Conservation (phyloP, 2,888 invertebrate genomes). For the Trichacis sp. region DNA sequence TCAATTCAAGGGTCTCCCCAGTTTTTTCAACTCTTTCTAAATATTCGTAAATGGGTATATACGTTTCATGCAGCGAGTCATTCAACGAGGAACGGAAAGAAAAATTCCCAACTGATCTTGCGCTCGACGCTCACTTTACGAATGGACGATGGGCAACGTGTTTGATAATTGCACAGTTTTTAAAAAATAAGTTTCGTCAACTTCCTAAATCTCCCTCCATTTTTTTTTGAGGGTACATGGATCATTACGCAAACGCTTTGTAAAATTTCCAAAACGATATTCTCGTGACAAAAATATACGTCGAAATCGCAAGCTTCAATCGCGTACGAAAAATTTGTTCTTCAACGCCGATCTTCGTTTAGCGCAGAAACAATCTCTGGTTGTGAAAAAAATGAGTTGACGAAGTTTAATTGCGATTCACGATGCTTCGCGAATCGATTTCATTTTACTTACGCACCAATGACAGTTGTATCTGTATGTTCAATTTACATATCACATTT, state of each 20-base stretch:
- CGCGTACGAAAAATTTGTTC: conserved; percentile 15
- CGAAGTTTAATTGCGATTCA: conserved; percentile 11
- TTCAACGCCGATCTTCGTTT: too few relatives aligned
- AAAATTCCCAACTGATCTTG: conserved; percentile 42
- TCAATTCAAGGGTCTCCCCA: conserved; percentile 16
- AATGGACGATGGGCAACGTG: conserved; percentile 47
- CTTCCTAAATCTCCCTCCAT: too few relatives aligned
- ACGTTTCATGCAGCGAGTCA: too few relatives aligned
- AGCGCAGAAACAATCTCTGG: too few relatives aligned
- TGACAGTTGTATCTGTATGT: conserved; percentile 23
- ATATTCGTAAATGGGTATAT: too few relatives aligned
- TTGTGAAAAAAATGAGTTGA: conserved; percentile 3
- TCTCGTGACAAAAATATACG: conserved; percentile 28
- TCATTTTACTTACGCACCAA: conserved; percentile 12
- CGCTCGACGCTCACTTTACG: conserved; percentile 31
- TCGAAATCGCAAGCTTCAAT: conserved; percentile 28
- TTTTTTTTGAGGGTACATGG: conserved; percentile 16
- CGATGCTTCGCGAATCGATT: conserved; percentile 22
- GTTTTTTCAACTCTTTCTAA: not conserved
- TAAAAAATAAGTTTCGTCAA: not conserved
- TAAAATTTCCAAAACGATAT: conserved; percentile 36
- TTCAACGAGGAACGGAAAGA: conserved; percentile 46
- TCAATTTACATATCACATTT: conserved; percentile 45
- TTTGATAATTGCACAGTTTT: conserved; percentile 34
- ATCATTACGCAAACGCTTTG: conserved; percentile 26